A percentile compares a stretch with the other conserved stretches of the same genome.
These are phyloP conservation scores for Hyaena hyaena DNA, from an alignment of 2,113 vertebrate species.

Conservation along the genomic window DNA sequence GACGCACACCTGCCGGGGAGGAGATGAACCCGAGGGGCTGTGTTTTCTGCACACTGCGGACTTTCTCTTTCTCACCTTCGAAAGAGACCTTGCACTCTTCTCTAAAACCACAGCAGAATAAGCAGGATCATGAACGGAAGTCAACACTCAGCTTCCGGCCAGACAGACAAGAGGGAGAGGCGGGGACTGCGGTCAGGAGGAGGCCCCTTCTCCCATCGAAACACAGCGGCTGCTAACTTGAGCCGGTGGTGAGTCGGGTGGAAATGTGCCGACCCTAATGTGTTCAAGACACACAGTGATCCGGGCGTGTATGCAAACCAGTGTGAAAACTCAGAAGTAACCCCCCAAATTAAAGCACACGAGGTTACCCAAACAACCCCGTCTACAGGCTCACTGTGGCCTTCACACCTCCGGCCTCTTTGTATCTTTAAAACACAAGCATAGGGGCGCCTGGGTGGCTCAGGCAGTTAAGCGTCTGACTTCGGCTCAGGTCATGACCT, in stretches of 20 bases:
- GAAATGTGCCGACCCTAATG: not conserved
- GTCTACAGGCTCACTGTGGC: not conserved
- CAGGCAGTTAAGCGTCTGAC: too few relatives aligned
- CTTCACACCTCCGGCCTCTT: not conserved
- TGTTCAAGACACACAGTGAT: not conserved
- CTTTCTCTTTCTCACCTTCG: not conserved
- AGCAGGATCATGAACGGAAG: not conserved
- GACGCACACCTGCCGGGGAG: not conserved
- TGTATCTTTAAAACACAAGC: not conserved
- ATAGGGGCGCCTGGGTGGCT: not conserved
- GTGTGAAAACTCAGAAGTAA: not conserved
- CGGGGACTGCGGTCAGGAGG: not conserved
- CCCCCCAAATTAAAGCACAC: not conserved
- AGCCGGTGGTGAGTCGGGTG: not conserved
- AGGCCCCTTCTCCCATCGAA: not conserved
- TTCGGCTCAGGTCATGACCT: too few relatives aligned
- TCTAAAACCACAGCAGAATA: not conserved
- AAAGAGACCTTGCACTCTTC: not conserved
- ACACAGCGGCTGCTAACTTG: accelerated
- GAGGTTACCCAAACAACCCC: not conserved
- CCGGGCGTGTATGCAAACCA: not conserved
- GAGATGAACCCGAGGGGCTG: not conserved
- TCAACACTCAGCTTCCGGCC: not conserved
- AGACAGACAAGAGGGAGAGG: not conserved
- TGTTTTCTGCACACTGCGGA: not conserved